A percentile compares a stretch with the other conserved stretches of the same genome.
These are phyloP conservation scores for Erpornis zantholeuca DNA, from an alignment of 2,113 vertebrate genomes.

Conservation along the genomic window DNA sequence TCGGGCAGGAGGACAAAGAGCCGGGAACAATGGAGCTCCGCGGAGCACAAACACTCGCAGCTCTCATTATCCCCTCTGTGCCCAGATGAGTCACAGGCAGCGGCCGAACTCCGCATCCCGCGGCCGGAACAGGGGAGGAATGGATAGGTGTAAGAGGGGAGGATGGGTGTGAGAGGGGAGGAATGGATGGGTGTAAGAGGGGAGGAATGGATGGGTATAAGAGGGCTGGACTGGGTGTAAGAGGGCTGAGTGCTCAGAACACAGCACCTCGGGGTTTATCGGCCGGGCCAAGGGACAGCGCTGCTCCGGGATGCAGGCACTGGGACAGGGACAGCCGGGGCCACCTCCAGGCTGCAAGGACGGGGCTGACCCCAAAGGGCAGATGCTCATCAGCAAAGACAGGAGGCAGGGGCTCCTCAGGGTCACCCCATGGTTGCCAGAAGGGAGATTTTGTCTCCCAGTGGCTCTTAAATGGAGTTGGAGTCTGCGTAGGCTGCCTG, in stretches of 20 bases:
- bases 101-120: neutral
- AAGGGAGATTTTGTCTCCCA: neutral
- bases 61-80: neutral
- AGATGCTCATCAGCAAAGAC: neutral
- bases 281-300: neutral
- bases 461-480: neutral
- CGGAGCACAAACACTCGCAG: neutral
- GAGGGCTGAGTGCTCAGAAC: fast-evolving
- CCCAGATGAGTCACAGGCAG: neutral
- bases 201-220: no score
- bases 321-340: neutral
- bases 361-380: neutral
- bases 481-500: fast-evolving
- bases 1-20: neutral
- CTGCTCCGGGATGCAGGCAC: neutral
- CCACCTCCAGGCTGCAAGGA: neutral
- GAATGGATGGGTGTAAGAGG: neutral
- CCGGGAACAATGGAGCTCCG: neutral
- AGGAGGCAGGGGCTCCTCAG: neutral
- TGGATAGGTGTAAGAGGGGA: neutral
- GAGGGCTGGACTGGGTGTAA: neutral
- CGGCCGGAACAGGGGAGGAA: neutral
- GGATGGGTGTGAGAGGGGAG: neutral
- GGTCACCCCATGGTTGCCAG: no score
- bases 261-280: fast-evolving